Base-by-base conservation (phyloP, 2,113 vertebrate species). In the Xiphophorus couchianus region DNA sequence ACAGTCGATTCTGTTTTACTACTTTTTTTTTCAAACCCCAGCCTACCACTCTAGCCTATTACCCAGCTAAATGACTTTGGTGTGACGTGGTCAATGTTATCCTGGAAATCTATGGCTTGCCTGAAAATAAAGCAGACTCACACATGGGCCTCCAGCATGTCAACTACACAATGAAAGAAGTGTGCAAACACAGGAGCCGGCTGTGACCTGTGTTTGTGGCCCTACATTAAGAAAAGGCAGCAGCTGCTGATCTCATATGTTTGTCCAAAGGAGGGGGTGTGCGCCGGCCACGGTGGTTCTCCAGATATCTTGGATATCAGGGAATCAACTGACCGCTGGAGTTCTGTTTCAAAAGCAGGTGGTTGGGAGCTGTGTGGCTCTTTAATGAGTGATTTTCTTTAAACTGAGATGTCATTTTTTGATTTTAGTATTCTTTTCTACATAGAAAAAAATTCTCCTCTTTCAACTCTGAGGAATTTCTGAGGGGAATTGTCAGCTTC, bases 221-320 rank as follows among this genome's bases (percentile, higher is more conserved):
- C 69, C 74, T 74, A 60, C 69, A 74, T 73, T 69, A 82, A 84
- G 80, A 17, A 69, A 76, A 78, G 79, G 84, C 70, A 76, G 89
- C 91, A 92, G 90, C 91, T 90, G 91, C 84, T 82, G 84, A 81
- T 78, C 76, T 89, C 89, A 82, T 90, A 73, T 78, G 86, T 76
- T 71, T 82, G 13, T 81, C 75, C 90, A 88, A 82, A 89, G 85
- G 83, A 90, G 71, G 84, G 80, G 82, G 82, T 77, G 88, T 75
- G 87, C 44, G 48, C 22, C 10, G 22, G 51, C 51, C 9, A 7
- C 72, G 69, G 81, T 30, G 69, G 69, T 67, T 54, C 25, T 58
- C 51, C 51, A 58, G 25, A 58, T n/a, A 58, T 58, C 51, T 58
- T 87, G 68, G 81, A 77, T 84, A 78, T 71, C 51, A 60, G 62